Percentiles rank a stretch among this genome's conserved stretches.
Conservation (phyloP, 2,797 vertebrate genomes). For the Hydrocynus forskahlii region DNA sequence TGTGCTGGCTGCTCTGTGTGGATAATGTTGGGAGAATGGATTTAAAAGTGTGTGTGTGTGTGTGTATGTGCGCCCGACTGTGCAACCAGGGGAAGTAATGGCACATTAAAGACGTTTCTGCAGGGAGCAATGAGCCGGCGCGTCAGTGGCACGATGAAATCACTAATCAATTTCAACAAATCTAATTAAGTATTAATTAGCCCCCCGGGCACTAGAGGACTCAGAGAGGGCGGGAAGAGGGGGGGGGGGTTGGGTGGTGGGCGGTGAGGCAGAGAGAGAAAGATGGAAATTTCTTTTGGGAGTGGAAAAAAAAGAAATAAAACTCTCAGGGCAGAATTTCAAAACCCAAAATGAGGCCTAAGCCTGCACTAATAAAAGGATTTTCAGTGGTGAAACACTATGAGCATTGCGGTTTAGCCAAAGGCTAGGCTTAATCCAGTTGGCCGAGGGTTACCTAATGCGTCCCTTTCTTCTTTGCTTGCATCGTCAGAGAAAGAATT, state of each 20-base stretch:
- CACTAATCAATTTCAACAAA: conserved; percentile 88
- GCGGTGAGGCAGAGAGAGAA: conserved; percentile 56
- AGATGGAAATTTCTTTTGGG: conserved; percentile 43
- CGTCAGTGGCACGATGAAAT: conserved; percentile 82
- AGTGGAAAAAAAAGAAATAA: neutral
- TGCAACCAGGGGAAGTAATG: conserved; percentile 81
- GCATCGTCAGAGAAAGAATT: no score
- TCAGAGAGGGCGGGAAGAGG: conserved; percentile 19
- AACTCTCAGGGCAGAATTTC: neutral
- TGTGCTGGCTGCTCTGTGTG: conserved; percentile 1
- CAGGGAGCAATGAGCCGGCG: conserved; percentile 82
- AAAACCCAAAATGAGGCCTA: neutral
- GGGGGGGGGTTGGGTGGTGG: neutral
- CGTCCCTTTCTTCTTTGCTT: neutral
- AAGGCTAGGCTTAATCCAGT: neutral
- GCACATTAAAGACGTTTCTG: conserved; percentile 85
- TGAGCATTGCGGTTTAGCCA: neutral
- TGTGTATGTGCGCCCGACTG: conserved; percentile 64
- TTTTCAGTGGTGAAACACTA: neutral
- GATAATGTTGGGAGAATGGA: conserved; percentile 13
- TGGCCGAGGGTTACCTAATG: neutral
- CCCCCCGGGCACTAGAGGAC: conserved; percentile 74
- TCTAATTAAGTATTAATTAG: conserved; percentile 88
- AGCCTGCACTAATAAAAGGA: neutral
- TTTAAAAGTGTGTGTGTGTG: conserved; percentile 36